A percentile compares a stretch with the other conserved stretches of the same genome.
These are phyloP conservation scores for Hypena proboscidalis DNA, from an alignment of 2,888 invertebrate species.

Conservation along the genomic window DNA sequence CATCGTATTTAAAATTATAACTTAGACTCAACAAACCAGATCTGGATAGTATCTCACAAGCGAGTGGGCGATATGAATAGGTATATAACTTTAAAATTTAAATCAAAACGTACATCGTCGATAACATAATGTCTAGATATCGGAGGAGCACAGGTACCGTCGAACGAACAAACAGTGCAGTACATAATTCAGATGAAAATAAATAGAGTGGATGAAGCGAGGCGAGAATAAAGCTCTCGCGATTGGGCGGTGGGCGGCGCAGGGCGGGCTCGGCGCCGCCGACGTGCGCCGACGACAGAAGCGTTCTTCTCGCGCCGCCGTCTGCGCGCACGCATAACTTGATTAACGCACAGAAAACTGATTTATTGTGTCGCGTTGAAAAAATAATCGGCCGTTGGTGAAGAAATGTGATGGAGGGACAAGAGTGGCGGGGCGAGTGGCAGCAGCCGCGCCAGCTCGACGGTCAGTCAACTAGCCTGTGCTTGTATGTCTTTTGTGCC, in stretches of 20 bases:
- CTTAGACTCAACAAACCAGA: slow-evolving; percentile 41
- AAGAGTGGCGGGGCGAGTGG: slow-evolving; percentile 81
- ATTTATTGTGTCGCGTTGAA: slow-evolving; percentile 84
- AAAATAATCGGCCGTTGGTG: slow-evolving; percentile 74
- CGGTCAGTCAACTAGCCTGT: slow-evolving; percentile 71
- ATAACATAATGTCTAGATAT: slow-evolving; percentile 42
- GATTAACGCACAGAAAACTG: slow-evolving; percentile 80
- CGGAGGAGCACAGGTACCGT: slow-evolving; percentile 47
- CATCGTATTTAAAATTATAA: slow-evolving; percentile 31
- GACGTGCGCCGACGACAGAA: slow-evolving; percentile 92
- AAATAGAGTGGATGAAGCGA: slow-evolving; percentile 55
- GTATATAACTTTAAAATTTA: slow-evolving; percentile 40
- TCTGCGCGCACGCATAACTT: slow-evolving; percentile 68
- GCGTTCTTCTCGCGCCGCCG: slow-evolving; percentile 84
- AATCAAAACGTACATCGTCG: slow-evolving; percentile 56
- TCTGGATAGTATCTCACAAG: slow-evolving; percentile 38
- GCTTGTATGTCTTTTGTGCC: slow-evolving; percentile 36
- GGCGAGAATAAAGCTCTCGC: slow-evolving; percentile 45
- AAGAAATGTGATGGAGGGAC: slow-evolving; percentile 82
- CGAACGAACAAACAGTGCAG: slow-evolving; percentile 54
- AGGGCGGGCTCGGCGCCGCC: slow-evolving; percentile 52
- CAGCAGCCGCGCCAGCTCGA: slow-evolving; percentile 75
- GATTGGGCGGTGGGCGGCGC: slow-evolving; percentile 70
- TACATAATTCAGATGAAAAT: slow-evolving; percentile 66
- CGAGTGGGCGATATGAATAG: slow-evolving; percentile 36